phyloP scores from a whole-genome alignment of 2,113 vertebrate species.

The Herpetotheres cachinnans region DNA sequence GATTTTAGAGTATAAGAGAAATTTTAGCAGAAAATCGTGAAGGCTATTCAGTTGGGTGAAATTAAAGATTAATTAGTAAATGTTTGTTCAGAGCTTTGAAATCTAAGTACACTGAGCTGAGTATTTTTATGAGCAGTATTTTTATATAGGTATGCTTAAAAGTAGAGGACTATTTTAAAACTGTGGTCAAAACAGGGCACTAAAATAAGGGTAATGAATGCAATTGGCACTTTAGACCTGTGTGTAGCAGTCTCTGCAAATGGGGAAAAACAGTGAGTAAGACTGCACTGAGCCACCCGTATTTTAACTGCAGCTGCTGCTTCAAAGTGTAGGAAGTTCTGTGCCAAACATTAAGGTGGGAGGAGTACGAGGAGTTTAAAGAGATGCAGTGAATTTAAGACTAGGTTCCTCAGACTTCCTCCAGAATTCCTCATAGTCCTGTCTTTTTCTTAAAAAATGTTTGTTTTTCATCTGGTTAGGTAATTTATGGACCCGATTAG shows the following conservation, averaged over 20 bases:
- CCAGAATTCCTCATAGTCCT: neutral
- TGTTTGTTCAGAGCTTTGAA: neutral
- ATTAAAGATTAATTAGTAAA: neutral
- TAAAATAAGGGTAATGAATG: neutral
- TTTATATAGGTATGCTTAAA: neutral
- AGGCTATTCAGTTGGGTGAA: neutral
- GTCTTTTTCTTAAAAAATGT: neutral
- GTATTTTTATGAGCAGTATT: neutral
- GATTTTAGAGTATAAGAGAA: neutral
- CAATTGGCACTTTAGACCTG: neutral
- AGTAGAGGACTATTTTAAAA: neutral
- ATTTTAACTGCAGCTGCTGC: neutral
- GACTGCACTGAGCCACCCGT: neutral
- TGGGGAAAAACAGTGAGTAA: neutral
- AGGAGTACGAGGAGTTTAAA: neutral
- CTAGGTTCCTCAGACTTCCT: neutral
- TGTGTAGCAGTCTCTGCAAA: neutral
- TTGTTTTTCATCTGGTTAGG: constrained; percentile 68
- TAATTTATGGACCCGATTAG: constrained; percentile 91
- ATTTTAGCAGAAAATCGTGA: neutral
- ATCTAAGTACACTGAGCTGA: neutral
- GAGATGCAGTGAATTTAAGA: neutral
- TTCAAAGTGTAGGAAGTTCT: neutral
- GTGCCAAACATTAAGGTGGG: neutral
- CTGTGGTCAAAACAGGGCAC: neutral